Conservation (phyloP, 2,888 invertebrate genomes). For the Brachycybe producta region DNA sequence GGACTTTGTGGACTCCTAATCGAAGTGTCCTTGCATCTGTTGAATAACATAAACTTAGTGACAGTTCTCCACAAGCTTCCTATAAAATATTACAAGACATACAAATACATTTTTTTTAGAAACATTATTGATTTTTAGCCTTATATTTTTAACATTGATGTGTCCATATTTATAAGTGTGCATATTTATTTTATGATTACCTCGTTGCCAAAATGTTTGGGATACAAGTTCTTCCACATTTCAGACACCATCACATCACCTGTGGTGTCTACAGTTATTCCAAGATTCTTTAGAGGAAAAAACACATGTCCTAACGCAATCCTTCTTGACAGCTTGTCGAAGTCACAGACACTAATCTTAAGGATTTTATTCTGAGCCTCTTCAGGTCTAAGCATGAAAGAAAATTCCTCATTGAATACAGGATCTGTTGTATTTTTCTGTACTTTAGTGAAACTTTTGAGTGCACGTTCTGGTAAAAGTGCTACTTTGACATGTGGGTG, state of each 20-base stretch:
- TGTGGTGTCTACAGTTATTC: constrained; percentile 14
- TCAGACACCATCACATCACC: constrained; percentile 22
- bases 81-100: not conserved
- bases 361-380: constrained; percentile 22
- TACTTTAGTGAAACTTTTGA: constrained; percentile 16
- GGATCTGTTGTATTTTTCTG: constrained; percentile 16
- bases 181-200: too few relatives aligned
- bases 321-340: constrained; percentile 32
- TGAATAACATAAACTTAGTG: constrained; percentile 23
- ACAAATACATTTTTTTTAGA: not conserved
- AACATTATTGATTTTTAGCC: not conserved
- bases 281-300: constrained; percentile 28
- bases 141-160: too few relatives aligned
- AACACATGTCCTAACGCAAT: constrained; percentile 33
- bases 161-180: too few relatives aligned
- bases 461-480: constrained; percentile 15
- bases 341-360: constrained; percentile 33
- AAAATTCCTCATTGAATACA: constrained; percentile 17
- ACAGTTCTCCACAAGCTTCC: constrained; percentile 22
- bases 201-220: constrained; percentile 13
- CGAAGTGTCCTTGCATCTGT: constrained; percentile 26
- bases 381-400: constrained; percentile 11
- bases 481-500: constrained; percentile 18
- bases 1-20: constrained; percentile 23
- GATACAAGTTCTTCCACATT: constrained; percentile 9